phyloP scores from a whole-genome alignment of 2,113 vertebrate genomes.

The Marcusenius ussheri region DNA sequence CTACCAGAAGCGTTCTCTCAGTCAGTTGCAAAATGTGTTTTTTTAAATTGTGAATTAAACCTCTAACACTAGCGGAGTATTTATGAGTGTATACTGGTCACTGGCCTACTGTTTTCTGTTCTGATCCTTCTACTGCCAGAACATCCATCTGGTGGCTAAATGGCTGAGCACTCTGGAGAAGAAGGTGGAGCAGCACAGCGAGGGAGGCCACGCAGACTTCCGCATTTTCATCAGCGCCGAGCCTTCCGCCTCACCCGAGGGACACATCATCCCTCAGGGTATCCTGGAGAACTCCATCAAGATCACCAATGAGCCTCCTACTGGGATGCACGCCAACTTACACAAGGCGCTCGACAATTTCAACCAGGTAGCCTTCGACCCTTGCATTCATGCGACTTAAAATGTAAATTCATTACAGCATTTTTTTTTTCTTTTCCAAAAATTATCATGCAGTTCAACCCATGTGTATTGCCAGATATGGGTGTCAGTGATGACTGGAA shows the following conservation, averaged over 20 bases:
- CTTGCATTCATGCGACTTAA: background rate
- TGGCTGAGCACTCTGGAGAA: constrained; percentile 86
- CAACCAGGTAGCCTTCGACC: constrained; percentile 68
- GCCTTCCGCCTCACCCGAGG: constrained; percentile 66
- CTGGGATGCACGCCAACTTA: constrained; percentile 84
- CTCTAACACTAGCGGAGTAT: background rate
- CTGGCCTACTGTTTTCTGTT: background rate
- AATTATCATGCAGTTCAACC: background rate
- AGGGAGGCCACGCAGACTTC: constrained; percentile 70
- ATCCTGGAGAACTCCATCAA: constrained; percentile 91
- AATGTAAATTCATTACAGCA: background rate
- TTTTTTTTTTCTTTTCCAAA: background rate
- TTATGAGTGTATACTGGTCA: background rate
- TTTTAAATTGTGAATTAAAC: background rate
- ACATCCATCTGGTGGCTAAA: constrained; percentile 87
- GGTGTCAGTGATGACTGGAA: background rate
- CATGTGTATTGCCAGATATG: background rate
- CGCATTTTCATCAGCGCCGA: constrained; percentile 86
- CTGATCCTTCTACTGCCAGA: constrained; percentile 54
- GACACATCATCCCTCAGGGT: constrained; percentile 85
- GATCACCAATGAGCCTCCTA: constrained; percentile 84
- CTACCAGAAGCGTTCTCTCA: background rate
- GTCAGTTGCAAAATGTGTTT: background rate
- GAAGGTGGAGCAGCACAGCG: constrained; percentile 71
- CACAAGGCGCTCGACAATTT: constrained; percentile 95